Evolutionary conservation across 1,140 invertebrate genomes (phyloP).

Genomic region (Dendrolimus punctatus): DNA sequence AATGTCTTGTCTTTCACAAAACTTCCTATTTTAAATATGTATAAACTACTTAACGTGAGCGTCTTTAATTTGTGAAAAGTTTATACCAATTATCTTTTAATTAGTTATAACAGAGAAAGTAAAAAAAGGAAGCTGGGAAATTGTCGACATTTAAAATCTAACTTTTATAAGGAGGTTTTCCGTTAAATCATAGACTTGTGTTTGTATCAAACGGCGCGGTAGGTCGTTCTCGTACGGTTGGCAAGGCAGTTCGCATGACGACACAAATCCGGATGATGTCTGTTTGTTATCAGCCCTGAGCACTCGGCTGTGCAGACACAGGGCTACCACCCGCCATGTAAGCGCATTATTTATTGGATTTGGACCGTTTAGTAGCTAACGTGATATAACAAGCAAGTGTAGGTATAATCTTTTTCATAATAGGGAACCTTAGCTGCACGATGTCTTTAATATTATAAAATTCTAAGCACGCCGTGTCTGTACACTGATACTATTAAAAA

Average conservation of each 20-base stretch:
- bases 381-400: no score
- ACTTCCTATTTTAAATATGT: no score
- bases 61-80: no score
- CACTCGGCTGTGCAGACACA: constrained; percentile 46
- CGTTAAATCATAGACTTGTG: neutral
- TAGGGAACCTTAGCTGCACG: no score
- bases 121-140: neutral
- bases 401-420: no score
- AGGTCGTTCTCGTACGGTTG: neutral
- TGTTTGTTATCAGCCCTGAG: constrained; percentile 70
- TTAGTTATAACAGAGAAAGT: no score
- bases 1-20: no score
- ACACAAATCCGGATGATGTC: constrained; percentile 71
- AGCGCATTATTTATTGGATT: constrained; percentile 55
- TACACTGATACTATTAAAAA: no score
- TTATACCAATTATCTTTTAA: no score
- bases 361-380: constrained; percentile 35
- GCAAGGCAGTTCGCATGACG: constrained; percentile 48
- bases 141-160: neutral
- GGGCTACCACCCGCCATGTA: constrained; percentile 42
- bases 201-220: constrained; percentile 1
- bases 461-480: no score
- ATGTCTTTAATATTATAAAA: no score
- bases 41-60: no score
- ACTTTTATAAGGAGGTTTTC: neutral